Evolutionary conservation across 2,888 invertebrate genomes (phyloP), one percentile per base, ranked within the genome.

Genomic region (Neoscelio sp.): DNA sequence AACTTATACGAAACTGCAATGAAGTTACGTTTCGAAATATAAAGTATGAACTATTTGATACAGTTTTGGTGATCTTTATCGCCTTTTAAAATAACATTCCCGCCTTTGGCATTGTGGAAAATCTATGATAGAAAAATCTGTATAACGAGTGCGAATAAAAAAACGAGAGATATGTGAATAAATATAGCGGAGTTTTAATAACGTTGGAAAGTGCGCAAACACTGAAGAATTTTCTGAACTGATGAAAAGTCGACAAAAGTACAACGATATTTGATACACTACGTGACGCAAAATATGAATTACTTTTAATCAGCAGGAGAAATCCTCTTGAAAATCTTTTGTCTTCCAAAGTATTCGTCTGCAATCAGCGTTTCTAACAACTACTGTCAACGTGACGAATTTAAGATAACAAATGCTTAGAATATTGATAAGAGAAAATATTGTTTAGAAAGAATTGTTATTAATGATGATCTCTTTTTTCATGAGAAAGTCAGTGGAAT

Each of bases 1-100:
- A 58, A 70, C 48, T 70, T 71, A 62, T 46, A 40, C 50, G 35
- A 33, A 42, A 44, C 50, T 30, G 2, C 28, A 70, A 70, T 60
- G 48, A 60, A 48, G 42, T 70, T 62, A 35, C 13, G 35, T 7
- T 52, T 44, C n/a, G 18, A 44, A 60, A 62, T 62, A 62, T 52
- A 13, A 62, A 54, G 54, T 35, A 52, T 33, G 30, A 73, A 56
- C 56, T 38, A 46, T 64, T 73, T 46, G 46, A 56, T 56, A 48
- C 52, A 48, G 54, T 64, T 73, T 64, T 30, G 26, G 28, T 5
- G 46, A 64, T 73, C 40, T 73, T 64, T 56, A 40, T 73, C 64
- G 33, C 62, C 28, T 62, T 73, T 64, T 46, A 38, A 65, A 74
- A 64, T 50, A 64, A 73, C 60, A 42, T 56, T 60, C 38, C 33